Evolutionary conservation across 2,888 invertebrate genomes (phyloP).

Genomic region (Tetragnatha montana): DNA sequence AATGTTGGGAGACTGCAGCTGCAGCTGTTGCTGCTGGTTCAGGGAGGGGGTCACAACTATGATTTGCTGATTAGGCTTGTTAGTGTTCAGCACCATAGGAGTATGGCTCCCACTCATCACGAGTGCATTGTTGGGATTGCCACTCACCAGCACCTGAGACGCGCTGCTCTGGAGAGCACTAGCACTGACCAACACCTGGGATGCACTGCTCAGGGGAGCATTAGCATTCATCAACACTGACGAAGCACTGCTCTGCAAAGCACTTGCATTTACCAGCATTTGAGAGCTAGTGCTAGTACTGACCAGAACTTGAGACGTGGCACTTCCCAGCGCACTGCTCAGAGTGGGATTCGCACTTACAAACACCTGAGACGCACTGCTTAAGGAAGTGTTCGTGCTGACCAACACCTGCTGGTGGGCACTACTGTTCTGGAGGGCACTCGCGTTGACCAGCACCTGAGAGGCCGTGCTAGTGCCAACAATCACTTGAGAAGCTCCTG

Average conservation of each 20-base stretch:
- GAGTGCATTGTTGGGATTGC: background rate
- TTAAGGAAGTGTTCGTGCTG: no score
- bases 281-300: background rate
- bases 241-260: background rate
- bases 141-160: background rate
- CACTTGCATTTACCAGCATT: background rate
- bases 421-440: background rate
- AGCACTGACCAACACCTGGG: background rate
- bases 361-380: background rate
- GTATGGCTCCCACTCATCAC: background rate
- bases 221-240: conserved; percentile 5
- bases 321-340: background rate
- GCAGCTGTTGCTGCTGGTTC: conserved; percentile 38
- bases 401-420: conserved; percentile 29
- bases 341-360: background rate
- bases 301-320: background rate
- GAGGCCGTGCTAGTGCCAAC: conserved; percentile 5
- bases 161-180: background rate
- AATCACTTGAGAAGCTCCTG: no score
- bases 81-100: conserved; percentile 29
- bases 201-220: background rate
- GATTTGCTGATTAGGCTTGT: conserved; percentile 44
- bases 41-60: conserved; percentile 46
- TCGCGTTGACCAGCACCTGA: conserved; percentile 17
- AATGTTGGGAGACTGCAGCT: conserved; percentile 40